A percentile compares a stretch with the other conserved stretches of the same genome.
phyloP scores from a whole-genome alignment of 2,113 vertebrate genomes.

The Ammospiza caudacuta region DNA sequence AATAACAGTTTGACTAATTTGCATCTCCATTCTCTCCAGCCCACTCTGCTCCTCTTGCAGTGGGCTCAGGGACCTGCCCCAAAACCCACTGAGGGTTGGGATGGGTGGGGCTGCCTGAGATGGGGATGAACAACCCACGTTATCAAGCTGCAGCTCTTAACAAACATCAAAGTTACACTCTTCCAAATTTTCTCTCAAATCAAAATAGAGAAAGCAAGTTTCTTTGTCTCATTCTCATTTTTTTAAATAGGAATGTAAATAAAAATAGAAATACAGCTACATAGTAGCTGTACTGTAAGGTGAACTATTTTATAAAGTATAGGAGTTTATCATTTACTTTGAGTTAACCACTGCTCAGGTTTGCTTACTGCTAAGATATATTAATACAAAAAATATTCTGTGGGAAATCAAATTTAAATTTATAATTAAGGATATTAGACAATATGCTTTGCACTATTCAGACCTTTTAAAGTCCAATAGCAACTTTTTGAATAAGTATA shows the following conservation, averaged over 20 bases:
- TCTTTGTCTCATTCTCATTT: background rate
- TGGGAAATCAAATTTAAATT: background rate
- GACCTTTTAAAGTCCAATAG: background rate
- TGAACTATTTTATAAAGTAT: background rate
- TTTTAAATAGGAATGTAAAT: background rate
- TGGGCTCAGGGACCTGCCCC: background rate
- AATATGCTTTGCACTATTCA: too few relatives aligned
- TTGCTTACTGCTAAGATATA: background rate
- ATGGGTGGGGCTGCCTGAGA: background rate
- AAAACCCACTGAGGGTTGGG: fast-evolving
- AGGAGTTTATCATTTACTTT: background rate
- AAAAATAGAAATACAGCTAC: background rate
- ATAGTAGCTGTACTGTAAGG: background rate
- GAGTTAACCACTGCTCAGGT: background rate
- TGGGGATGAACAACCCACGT: background rate
- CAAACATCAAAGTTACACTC: background rate
- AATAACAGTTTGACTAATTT: background rate
- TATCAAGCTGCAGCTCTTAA: background rate
- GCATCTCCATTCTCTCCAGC: background rate
- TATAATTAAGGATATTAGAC: background rate
- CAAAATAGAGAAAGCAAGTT: background rate
- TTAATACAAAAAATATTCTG: background rate
- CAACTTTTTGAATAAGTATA: background rate
- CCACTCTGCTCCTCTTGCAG: background rate
- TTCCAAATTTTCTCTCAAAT: background rate